phyloP scores from a whole-genome alignment of 1,140 invertebrate genomes.

The Drosophila eugracilis region DNA sequence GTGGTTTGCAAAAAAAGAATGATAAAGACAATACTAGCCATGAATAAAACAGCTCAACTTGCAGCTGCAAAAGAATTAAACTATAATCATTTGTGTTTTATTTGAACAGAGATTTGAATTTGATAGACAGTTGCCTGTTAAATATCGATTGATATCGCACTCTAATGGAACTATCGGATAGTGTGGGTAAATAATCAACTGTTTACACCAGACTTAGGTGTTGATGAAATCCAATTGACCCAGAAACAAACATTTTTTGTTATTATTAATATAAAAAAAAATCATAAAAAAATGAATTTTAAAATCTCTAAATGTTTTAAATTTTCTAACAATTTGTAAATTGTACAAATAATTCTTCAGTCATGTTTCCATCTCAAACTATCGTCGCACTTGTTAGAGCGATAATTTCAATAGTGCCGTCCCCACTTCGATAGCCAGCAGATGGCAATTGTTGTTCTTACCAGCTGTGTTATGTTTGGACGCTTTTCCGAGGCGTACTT shows the following conservation, averaged over 20 bases:
- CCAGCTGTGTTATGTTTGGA: constrained; percentile 40
- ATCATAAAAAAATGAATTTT: too few relatives aligned
- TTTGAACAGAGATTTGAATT: constrained; percentile 22
- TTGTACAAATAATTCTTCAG: not conserved
- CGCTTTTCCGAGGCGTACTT: not conserved
- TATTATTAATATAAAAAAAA: not conserved
- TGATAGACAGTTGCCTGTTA: not conserved
- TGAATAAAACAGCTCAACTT: constrained; percentile 41
- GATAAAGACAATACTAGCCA: constrained; percentile 50
- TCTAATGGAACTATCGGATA: constrained; percentile 1
- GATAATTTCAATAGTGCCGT: constrained; percentile 13
- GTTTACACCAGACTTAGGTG: not conserved
- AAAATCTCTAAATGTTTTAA: not conserved
- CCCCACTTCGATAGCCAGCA: constrained; percentile 1
- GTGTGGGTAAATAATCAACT: not conserved
- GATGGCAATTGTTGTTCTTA: not conserved
- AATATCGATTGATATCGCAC: constrained; percentile 12
- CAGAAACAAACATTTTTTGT: too few relatives aligned
- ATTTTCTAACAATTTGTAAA: not conserved
- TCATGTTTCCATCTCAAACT: not conserved
- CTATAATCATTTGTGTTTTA: constrained; percentile 35
- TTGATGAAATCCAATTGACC: not conserved
- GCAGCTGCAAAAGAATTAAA: constrained; percentile 47
- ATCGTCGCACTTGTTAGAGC: constrained; percentile 24
- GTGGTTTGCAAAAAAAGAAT: constrained; percentile 60